phyloP scores from a whole-genome alignment of 2,797 vertebrate genomes.

The Garrulus glandarius region DNA sequence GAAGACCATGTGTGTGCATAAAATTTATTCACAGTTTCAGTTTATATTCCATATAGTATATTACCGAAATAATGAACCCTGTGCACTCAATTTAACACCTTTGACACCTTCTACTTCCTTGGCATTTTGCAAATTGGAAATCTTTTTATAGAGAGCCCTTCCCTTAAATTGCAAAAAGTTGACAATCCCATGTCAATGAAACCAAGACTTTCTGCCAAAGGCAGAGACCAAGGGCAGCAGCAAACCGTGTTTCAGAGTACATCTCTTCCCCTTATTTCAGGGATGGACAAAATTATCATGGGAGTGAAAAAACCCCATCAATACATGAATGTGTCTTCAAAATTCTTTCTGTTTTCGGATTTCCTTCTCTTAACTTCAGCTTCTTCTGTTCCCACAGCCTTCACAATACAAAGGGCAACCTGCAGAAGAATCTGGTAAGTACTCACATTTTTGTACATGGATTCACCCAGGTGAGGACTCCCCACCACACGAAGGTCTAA shows the following conservation, averaged over 20 bases:
- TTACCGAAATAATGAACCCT: background rate
- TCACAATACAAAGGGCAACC: background rate
- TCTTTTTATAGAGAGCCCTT: background rate
- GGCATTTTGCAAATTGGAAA: background rate
- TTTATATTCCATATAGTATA: background rate
- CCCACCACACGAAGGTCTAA: background rate
- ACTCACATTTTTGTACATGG: background rate
- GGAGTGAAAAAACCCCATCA: background rate
- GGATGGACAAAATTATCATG: background rate
- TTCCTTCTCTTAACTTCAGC: background rate
- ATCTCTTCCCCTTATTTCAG: background rate
- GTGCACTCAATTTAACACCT: background rate
- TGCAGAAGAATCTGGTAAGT: background rate
- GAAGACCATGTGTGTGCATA: background rate
- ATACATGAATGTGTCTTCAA: background rate
- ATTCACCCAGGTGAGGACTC: background rate
- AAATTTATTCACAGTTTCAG: background rate
- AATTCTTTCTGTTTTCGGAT: background rate
- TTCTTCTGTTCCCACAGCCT: background rate
- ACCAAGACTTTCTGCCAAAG: background rate
- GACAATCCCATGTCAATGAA: background rate
- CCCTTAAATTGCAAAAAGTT: background rate
- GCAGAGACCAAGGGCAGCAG: background rate
- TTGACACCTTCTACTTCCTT: background rate
- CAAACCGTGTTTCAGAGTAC: background rate